Base-by-base conservation (phyloP, 2,797 vertebrate genomes). In the Botia kubotai region DNA sequence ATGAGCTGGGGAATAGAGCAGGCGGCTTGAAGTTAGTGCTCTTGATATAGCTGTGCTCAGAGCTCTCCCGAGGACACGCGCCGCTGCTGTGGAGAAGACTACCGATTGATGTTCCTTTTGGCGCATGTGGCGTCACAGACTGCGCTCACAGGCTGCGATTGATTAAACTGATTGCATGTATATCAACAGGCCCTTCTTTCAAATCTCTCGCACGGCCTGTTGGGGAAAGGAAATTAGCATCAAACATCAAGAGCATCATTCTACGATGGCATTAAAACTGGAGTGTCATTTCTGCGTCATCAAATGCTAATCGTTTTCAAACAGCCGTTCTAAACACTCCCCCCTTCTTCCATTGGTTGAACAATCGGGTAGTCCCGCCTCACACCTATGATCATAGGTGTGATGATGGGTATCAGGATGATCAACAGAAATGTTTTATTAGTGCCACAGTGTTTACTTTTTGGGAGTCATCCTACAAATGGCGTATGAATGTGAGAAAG, bases 1-100 rank as follows among this genome's bases (percentile, higher is more conserved):
- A 86, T 81, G 87, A 88, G 82, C 80, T 83, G 85, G 87, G 88
- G 82, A 78, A 83, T 87, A 72, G 85, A 89, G 84, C 79, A 82
- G 86, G 82, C 89, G 84, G 84, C 88, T 87, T 84, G 85, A 89
- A 91, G 87, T 84, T 88, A 89, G 85, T 85, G 83, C 88, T 86
- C 86, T 86, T 87, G 83, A 86, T 86, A 90, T 89, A 88, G 87
- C 88, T 85, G 86, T 88, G 79, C 87, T 88, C 83, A 17, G 82
- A 84, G 86, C 85, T 90, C 89, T 93, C 91, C 72, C 74, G 91
- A 90, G 92, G 83, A 82, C 29, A 79, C n/a, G 46, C 60, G 67
- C 60, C 75, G 65, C 79, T 80, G 78, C 62, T 74, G 77, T 72
- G 63, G 80, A 82, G 76, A 79, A 81, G 86, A 74, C 75, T 58